Percentiles rank a stretch among this genome's conserved stretches.
Evolutionary conservation across 2,113 vertebrate species (phyloP).

Genomic region (Chinchilla lanigera): DNA sequence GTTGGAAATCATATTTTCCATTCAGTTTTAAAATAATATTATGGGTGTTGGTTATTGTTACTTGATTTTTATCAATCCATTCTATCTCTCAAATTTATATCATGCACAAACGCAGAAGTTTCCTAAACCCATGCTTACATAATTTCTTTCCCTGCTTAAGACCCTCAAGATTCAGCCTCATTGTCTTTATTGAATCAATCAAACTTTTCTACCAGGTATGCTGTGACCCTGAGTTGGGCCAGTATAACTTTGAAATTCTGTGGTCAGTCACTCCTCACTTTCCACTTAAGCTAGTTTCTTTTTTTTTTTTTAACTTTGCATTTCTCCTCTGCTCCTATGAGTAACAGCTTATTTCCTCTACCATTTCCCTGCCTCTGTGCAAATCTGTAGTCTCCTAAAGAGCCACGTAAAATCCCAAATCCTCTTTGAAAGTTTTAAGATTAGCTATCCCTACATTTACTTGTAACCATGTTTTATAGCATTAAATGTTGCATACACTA

Average conservation of each 20-base stretch:
- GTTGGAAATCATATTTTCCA: neutral
- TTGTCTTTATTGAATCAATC: neutral
- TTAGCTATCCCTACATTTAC: neutral
- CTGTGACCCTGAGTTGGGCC: neutral
- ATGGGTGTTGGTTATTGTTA: neutral
- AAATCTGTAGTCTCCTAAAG: neutral
- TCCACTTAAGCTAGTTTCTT: neutral
- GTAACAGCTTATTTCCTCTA: neutral
- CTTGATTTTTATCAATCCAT: neutral
- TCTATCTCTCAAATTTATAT: neutral
- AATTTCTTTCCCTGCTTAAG: neutral
- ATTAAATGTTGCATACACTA: neutral
- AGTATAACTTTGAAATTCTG: neutral
- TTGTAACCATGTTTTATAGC: neutral
- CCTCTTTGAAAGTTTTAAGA: neutral
- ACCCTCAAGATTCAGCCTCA: neutral
- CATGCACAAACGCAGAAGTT: neutral
- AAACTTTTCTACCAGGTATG: neutral
- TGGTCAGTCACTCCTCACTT: neutral
- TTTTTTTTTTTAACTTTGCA: neutral
- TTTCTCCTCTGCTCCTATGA: neutral
- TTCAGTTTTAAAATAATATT: too few relatives aligned
- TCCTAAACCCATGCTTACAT: neutral
- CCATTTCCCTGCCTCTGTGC: fast-evolving
- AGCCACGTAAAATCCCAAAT: neutral